Evolutionary conservation across 1,140 invertebrate species (phyloP).

Genomic region (Drosophila guanche): DNA sequence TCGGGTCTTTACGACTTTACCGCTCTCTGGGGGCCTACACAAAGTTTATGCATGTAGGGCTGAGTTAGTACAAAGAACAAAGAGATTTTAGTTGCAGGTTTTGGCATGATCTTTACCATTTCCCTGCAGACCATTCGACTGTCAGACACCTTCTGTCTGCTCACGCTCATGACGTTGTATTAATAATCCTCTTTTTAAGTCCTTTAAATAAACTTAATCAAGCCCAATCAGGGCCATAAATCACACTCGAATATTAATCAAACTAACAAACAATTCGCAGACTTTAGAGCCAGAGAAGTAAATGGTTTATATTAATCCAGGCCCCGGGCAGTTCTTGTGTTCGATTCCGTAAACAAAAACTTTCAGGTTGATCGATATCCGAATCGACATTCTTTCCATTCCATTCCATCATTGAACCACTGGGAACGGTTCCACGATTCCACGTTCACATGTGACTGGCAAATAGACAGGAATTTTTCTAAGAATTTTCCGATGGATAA

Average conservation of each 20-base stretch:
- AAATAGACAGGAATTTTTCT: no score
- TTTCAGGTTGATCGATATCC: background rate
- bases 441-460: no score
- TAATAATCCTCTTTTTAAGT: conserved; percentile 18
- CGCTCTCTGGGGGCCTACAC: no score
- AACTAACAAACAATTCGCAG: conserved; percentile 15
- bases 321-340: background rate
- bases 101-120: no score
- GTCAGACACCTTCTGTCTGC: background rate
- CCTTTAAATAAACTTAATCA: conserved; percentile 31
- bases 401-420: no score
- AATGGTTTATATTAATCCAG: conserved; percentile 5
- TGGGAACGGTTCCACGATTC: no score
- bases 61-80: no score
- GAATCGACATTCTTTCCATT: no score
- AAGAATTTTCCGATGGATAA: no score
- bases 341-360: background rate
- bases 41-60: no score
- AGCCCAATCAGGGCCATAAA: conserved; percentile 21
- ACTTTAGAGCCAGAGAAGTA: conserved; percentile 28
- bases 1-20: background rate
- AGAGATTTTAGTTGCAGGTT: no score
- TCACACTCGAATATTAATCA: conserved; percentile 48
- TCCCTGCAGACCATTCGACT: no score
- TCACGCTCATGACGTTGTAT: background rate